A percentile compares a stretch with the other conserved stretches of the same genome.
Evolutionary conservation across 2,888 invertebrate species (phyloP).

Genomic region (Heliconius charithonia): DNA sequence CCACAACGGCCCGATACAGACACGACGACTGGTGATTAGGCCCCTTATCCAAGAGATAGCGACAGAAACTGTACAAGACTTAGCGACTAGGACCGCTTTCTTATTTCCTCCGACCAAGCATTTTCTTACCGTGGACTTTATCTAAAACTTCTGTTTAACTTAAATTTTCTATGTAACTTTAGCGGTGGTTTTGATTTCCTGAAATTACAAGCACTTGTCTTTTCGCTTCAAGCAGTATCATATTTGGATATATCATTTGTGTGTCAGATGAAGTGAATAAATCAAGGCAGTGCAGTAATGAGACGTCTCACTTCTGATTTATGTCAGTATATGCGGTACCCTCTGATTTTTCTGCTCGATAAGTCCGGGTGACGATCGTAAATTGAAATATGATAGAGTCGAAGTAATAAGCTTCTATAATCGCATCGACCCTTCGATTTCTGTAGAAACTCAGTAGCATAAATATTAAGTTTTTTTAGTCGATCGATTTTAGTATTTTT

Average conservation of each 20-base stretch:
- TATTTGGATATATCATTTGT: neutral
- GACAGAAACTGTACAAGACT: slow-evolving; percentile 84
- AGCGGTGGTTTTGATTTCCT: slow-evolving; percentile 63
- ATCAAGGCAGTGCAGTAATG: slow-evolving; percentile 69
- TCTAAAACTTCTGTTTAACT: slow-evolving; percentile 74
- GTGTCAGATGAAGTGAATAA: slow-evolving; percentile 51
- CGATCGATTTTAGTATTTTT: neutral
- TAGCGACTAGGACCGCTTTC: slow-evolving; percentile 84
- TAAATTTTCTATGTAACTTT: slow-evolving; percentile 77
- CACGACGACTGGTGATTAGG: slow-evolving; percentile 84
- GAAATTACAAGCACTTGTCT: neutral
- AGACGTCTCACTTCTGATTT: slow-evolving; percentile 79
- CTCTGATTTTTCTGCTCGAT: slow-evolving; percentile 81
- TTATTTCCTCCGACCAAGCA: slow-evolving; percentile 80
- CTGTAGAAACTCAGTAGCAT: slow-evolving; percentile 58
- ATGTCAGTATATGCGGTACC: slow-evolving; percentile 67
- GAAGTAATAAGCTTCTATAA: slow-evolving; percentile 76
- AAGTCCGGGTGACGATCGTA: slow-evolving; percentile 80
- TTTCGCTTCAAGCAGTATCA: neutral
- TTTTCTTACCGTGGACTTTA: slow-evolving; percentile 79
- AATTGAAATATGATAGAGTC: slow-evolving; percentile 84
- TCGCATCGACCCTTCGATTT: slow-evolving; percentile 70
- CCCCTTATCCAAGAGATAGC: slow-evolving; percentile 83
- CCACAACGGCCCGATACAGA: slow-evolving; percentile 80
- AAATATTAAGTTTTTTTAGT: slow-evolving; percentile 52